These are phyloP conservation scores for Zhengitettix transpicula DNA, from an alignment of 2,888 invertebrate species.

Conservation along the genomic window DNA sequence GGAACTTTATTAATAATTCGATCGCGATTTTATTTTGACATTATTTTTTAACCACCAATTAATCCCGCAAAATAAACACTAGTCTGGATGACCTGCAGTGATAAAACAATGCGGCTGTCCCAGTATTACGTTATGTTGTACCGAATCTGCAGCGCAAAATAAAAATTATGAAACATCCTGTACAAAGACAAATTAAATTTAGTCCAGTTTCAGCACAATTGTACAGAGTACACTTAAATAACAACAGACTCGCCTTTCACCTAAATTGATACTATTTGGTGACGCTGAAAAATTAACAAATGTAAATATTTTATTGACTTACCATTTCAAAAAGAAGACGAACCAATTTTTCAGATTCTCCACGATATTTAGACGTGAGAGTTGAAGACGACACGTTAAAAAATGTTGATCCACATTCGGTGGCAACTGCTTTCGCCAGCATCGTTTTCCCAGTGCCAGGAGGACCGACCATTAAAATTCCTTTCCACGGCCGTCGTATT, in stretches of 20 bases:
- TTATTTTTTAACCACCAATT: too few species aligned
- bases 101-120: too few species aligned
- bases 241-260: not conserved
- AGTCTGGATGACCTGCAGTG: too few species aligned
- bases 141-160: too few species aligned
- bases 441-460: slow-evolving; percentile 92
- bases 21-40: too few species aligned
- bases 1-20: too few species aligned
- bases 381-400: slow-evolving; percentile 95
- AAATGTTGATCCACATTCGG: slow-evolving; percentile 94
- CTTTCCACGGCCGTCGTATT: slow-evolving; percentile 92
- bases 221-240: too few species aligned
- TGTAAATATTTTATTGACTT: slow-evolving; percentile 15
- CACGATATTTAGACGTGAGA: slow-evolving; percentile 93
- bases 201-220: too few species aligned
- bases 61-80: too few species aligned
- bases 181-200: too few species aligned
- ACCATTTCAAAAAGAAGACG: slow-evolving; percentile 94
- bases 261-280: not conserved
- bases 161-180: too few species aligned
- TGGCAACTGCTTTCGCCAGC: slow-evolving; percentile 95
- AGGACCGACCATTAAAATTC: slow-evolving; percentile 85
- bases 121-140: too few species aligned
- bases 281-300: not conserved
- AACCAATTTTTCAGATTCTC: slow-evolving; percentile 98